Base-by-base conservation (phyloP, 1,140 invertebrate species). In the Hyphantria cunea region DNA sequence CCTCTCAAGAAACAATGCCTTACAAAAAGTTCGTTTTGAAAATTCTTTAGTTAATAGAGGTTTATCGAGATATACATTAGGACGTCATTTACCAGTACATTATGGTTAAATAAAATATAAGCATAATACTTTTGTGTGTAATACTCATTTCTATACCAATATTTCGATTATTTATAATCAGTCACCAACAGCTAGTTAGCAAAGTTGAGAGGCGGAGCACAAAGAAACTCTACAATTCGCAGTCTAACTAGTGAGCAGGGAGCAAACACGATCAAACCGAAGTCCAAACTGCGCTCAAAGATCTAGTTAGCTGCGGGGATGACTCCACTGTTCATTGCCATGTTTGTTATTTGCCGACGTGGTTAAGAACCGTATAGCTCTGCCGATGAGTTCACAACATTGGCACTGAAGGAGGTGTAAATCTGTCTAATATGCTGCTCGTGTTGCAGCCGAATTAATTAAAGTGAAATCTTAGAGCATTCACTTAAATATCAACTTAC, bases 101-200 rank as follows among this genome's bases (percentile, higher is more conserved):
- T 37, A 37, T 7, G 34, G 34, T 37, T 37, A 37, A 37, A 10
- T 10, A 3, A 37, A 10, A 37, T 0, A 37, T 2, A 10, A 37
- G 2, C 3, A 17, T 2, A 11, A 47, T 8, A 17, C 7, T 3
- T 6, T 6, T 25, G 0, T 47, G 17, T 47, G 55, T 58, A 58
- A 58, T 58, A 25, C 14, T 10, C 14, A 50, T 41, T 58, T 48
- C 14, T 14, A 13, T 72, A 64, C 70, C 69, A 67, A 71, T 47
- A 56, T 64, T 61, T 62, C 9, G 39, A 45, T 63, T 53, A 45
- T 66, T 60, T 34, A 62, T 64, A 70, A 67, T 74, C 69, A 82
- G 74, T 78, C 70, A 83, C 72, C 65, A 61, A 53, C 75, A 84
- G 83, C 82, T 88, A 84, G 87, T 90, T 90, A 90, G 84, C 69